Evolutionary conservation across 2,888 invertebrate genomes (phyloP).

Genomic region (Chalcosyrphus nemorum): DNA sequence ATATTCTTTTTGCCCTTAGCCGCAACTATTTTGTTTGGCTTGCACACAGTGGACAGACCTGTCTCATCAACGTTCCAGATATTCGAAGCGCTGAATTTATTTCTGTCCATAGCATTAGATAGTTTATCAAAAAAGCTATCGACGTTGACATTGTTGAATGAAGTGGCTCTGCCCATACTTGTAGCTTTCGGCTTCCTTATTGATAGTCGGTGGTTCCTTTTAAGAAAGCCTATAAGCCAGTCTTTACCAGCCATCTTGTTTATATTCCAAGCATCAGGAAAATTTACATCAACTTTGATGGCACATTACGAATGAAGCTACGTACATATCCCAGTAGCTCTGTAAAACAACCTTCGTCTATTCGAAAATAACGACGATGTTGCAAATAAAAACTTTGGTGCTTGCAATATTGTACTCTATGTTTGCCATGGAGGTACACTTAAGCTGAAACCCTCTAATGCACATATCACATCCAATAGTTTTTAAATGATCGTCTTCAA

Average conservation of each 20-base stretch:
- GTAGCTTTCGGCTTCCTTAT: slow-evolving; percentile 26
- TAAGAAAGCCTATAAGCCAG: slow-evolving; percentile 27
- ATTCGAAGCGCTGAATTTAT: background rate
- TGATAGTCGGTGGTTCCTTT: slow-evolving; percentile 20
- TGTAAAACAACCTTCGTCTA: too few species aligned
- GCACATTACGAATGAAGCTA: too few species aligned
- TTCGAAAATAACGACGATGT: too few species aligned
- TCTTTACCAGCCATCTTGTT: slow-evolving; percentile 26
- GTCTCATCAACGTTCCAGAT: slow-evolving; percentile 46
- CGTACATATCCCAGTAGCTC: too few species aligned
- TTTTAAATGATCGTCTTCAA: slow-evolving; percentile 30
- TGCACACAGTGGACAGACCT: slow-evolving; percentile 38
- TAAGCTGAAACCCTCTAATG: slow-evolving; percentile 21
- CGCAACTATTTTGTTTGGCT: slow-evolving; percentile 18
- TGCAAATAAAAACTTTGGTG: too few species aligned
- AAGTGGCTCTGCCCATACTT: slow-evolving; percentile 22
- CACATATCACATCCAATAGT: slow-evolving; percentile 36
- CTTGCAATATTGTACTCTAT: too few species aligned
- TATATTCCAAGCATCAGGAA: slow-evolving; percentile 12
- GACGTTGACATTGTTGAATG: slow-evolving; percentile 22
- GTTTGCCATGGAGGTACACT: slow-evolving; percentile 20
- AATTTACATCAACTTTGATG: background rate
- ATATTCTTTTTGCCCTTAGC: slow-evolving; percentile 28
- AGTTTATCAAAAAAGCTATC: slow-evolving; percentile 21
- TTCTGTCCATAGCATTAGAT: background rate